Conservation (phyloP, 2,113 vertebrate species). For the Pitta sordida region DNA sequence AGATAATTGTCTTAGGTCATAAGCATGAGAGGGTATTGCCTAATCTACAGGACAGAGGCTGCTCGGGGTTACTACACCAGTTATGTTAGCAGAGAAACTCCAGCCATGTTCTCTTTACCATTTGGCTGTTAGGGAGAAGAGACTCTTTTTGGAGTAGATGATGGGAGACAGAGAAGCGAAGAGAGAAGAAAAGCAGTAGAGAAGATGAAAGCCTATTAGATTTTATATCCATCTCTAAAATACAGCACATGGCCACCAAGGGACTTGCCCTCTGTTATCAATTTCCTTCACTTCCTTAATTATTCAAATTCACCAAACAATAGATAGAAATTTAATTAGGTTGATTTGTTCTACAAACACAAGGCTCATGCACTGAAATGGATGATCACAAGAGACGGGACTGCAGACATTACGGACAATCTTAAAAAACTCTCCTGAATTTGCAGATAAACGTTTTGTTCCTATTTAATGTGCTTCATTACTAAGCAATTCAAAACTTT, state of each 20-base stretch:
- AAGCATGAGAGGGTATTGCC: fast-evolving
- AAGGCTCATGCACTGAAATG: background rate
- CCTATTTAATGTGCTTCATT: background rate
- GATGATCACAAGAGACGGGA: background rate
- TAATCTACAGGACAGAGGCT: background rate
- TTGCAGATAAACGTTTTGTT: background rate
- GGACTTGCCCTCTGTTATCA: background rate
- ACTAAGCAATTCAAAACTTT: background rate
- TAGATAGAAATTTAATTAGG: background rate
- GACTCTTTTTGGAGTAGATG: background rate
- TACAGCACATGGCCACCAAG: background rate
- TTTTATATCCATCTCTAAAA: background rate
- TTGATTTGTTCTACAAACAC: background rate
- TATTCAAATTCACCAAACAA: background rate
- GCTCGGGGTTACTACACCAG: background rate
- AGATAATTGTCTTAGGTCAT: background rate
- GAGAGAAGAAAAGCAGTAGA: background rate
- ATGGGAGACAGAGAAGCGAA: background rate
- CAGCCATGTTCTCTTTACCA: background rate
- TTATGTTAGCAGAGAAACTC: background rate
- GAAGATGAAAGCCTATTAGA: background rate
- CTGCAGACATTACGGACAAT: background rate
- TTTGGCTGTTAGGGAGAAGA: background rate
- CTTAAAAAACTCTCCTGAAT: background rate
- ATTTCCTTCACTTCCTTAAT: background rate